These are phyloP conservation scores for Nysson spinosus DNA, from an alignment of 2,888 invertebrate genomes.

Conservation along the genomic window DNA sequence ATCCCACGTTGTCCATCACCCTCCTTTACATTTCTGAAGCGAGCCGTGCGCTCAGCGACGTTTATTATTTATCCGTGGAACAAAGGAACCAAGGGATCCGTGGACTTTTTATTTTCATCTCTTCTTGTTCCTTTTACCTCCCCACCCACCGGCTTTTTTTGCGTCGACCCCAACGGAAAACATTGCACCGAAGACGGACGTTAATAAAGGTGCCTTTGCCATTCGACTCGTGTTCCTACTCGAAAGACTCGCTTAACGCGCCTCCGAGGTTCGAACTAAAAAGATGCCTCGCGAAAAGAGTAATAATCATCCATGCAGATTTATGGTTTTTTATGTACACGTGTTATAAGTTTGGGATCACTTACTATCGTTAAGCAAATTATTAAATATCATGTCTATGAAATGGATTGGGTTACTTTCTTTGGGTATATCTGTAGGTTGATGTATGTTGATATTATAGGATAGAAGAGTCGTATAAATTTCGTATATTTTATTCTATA, in stretches of 20 bases:
- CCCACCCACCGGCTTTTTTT: conserved; percentile 9
- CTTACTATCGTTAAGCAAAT: no score
- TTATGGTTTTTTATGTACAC: conserved; percentile 38
- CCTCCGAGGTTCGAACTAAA: conserved; percentile 28
- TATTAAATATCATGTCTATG: no score
- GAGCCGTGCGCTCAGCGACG: conserved; percentile 49
- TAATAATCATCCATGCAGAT: conserved; percentile 35
- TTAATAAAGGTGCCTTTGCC: conserved; percentile 63
- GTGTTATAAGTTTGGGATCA: no score
- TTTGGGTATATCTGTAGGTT: no score
- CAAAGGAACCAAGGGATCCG: conserved; percentile 49
- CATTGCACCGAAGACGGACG: conserved; percentile 54
- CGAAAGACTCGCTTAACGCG: conserved; percentile 43
- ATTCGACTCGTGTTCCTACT: conserved; percentile 41
- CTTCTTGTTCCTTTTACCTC: conserved; percentile 3
- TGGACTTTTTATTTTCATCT: conserved; percentile 42
- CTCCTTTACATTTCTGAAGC: conserved; percentile 43
- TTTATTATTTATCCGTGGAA: conserved; percentile 69
- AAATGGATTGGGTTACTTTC: no score
- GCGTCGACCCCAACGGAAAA: conserved; percentile 32
- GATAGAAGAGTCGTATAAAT: no score
- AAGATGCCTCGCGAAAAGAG: background rate
- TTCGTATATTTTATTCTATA: no score
- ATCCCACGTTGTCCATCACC: conserved; percentile 14
- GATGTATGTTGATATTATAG: no score